Base-by-base conservation (phyloP, 1,140 invertebrate genomes). In the Micrasema longulum region DNA sequence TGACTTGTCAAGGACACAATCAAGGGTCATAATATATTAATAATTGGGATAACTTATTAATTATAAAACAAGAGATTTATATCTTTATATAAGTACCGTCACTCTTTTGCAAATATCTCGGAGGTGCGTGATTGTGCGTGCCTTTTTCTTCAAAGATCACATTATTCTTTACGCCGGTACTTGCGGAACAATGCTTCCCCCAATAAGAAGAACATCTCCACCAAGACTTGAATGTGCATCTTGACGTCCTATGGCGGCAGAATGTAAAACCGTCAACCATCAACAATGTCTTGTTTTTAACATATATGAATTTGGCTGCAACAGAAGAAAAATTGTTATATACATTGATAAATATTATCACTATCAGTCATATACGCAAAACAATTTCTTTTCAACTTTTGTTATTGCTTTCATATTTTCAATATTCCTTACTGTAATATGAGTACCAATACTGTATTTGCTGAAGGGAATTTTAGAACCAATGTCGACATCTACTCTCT, bases 261-360 rank as follows among this genome's bases (percentile, higher is more conserved):
- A 60, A 60, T 10, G 55, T 60, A 18, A 41, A 60, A 11, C 55
- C 18, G 55, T 60, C 36, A 14, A 60, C n/a, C 50, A 53, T 69
- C n/a, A 69, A 16, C 1, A 69, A 50, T 9, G 35, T 60, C 22
- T 60, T 60, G 35, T 41, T 41, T 12, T 18, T 41, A 11, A 35
- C 16, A 12, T 9, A 10, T 20, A 60, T 60, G 55, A 60, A 60
- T 60, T 60, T 22, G 10, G 36, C 55, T 60, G 20, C 14, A 52
- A 52, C 14, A 22, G 22, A 1, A n/a, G 36, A 60, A 14, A 26
- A n/a, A 23, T 10, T 31, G 26, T 31, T 31, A 31, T 31, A 31
- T 4, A n/a, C n/a, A n/a, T n/a, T n/a, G n/a, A n/a, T n/a, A n/a
- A n/a, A n/a, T n/a, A n/a, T n/a, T n/a, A n/a, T n/a, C n/a, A n/a